Evolutionary conservation across 2,113 vertebrate species (phyloP), one percentile per base, ranked within the genome.

Genomic region (Alligator mississippiensis): DNA sequence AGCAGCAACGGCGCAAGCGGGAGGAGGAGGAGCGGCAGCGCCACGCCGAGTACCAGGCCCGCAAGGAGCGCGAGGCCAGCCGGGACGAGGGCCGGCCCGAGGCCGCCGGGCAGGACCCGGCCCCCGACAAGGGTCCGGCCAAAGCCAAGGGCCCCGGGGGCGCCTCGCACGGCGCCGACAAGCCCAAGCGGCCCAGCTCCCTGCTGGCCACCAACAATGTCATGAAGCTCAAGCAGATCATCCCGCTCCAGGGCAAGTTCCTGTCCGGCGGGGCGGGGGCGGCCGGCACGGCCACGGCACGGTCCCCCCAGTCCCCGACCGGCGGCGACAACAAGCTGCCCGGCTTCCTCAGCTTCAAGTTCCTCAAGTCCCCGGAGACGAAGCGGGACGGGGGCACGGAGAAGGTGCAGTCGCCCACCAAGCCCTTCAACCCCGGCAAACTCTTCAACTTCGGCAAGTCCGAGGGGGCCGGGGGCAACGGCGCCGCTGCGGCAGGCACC

Each of bases 151-250:
- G 98, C 47, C 95, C 97, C 1, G 97, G 97, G 1, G 86, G 97
- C 5, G 74, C 94, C 9, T 82, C 94, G 19, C 93, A 98, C 0
- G 87, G 97, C 4, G 94, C 97, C 0, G 99, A 99, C 90, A 98
- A 99, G n/a, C 99, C 99, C 97, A 99, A 99, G 94, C 97, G 99
- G 54, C 99, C 99, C 47, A 99, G 99, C 91, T 99, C 99, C 11
- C 98, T 99, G 77, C 90, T 99, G 96, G 98, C 99, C n/a, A 99
- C 99, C 97, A 99, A 99, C 94, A 99, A 99, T 4, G 99, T 99
- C 95, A 98, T 99, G 98, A 99, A 99, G 97, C 97, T 99, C 74
- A 99, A 99, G 95, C 99, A 99, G 97, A 99, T 99, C 97, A 99
- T 99, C 96, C 99, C 99, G 0, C 94, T 99, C 92, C 99, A 99